Evolutionary conservation across 2,113 vertebrate species (phyloP).

Genomic region (Caranx ignobilis): DNA sequence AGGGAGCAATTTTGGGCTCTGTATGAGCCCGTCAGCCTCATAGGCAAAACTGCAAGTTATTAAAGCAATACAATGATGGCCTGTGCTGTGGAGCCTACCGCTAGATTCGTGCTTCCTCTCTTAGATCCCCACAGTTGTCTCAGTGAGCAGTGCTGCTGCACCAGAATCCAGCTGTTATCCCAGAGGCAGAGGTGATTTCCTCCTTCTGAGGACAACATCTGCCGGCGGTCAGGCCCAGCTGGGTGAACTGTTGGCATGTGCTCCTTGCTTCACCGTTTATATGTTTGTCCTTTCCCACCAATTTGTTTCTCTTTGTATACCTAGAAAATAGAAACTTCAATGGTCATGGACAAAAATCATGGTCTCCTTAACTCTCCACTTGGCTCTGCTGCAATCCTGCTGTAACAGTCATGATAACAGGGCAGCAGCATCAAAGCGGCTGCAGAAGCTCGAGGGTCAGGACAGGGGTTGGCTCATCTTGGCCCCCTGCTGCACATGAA

Average conservation of each 20-base stretch:
- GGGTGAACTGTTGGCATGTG: conserved; percentile 14
- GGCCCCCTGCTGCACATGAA: conserved; percentile 8
- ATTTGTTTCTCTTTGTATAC: conserved; percentile 6
- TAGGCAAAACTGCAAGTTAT: conserved; percentile 27
- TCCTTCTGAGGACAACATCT: conserved; percentile 48
- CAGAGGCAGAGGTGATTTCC: conserved; percentile 39
- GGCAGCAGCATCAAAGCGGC: conserved; percentile 50
- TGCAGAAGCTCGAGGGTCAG: conserved; percentile 17
- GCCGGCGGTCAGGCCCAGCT: conserved; percentile 25
- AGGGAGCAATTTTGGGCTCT: not conserved
- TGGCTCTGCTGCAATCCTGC: conserved; percentile 30
- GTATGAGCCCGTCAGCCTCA: not conserved
- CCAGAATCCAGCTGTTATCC: conserved; percentile 48
- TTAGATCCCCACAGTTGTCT: conserved; percentile 29
- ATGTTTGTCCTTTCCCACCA: not conserved
- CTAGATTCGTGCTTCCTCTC: conserved; percentile 46
- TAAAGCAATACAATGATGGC: conserved; percentile 43
- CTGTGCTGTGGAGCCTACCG: conserved; percentile 26
- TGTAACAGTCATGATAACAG: conserved; percentile 41
- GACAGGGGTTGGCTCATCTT: conserved; percentile 7
- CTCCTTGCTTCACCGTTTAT: not conserved
- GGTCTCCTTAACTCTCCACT: conserved; percentile 4
- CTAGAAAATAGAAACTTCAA: not conserved
- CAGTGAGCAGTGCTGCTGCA: conserved; percentile 26
- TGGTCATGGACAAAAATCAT: conserved; percentile 7